These are phyloP conservation scores for Agrochola circellaris DNA, from an alignment of 2,888 invertebrate species.

Conservation along the genomic window DNA sequence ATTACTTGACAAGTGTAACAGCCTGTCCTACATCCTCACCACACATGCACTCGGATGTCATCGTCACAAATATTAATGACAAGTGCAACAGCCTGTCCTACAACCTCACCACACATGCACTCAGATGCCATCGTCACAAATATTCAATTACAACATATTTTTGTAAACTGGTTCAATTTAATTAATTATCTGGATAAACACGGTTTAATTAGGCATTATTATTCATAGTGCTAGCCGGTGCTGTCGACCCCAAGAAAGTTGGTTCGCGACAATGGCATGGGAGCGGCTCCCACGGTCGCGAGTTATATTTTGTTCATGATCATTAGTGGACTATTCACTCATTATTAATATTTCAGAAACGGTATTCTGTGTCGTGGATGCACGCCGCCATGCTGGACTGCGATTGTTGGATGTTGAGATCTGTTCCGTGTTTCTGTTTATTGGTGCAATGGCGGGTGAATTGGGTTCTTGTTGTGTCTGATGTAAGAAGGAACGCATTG, in stretches of 20 bases:
- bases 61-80: too few species aligned
- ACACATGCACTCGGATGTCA: too few species aligned
- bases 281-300: conserved; percentile 80
- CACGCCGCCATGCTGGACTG: conserved; percentile 48
- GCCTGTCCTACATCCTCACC: not conserved
- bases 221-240: conserved; percentile 79
- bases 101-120: not conserved
- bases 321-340: conserved; percentile 83
- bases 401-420: conserved; percentile 24
- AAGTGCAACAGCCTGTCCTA: not conserved
- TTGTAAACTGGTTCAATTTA: conserved; percentile 72
- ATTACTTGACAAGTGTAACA: not conserved
- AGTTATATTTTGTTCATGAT: conserved; percentile 77
- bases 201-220: conserved; percentile 84
- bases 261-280: conserved; percentile 75
- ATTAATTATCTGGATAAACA: conserved; percentile 87
- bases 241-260: conserved; percentile 79
- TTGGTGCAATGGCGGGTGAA: conserved; percentile 37
- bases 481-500: conserved; percentile 41
- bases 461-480: conserved; percentile 44
- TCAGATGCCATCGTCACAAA: conserved; percentile 38
- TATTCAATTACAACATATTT: conserved; percentile 67
- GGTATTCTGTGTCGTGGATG: conserved; percentile 80
- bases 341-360: conserved; percentile 89
- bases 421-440: conserved; percentile 55